Percentiles rank a stretch among this genome's conserved stretches.
Evolutionary conservation across 2,797 vertebrate species (phyloP).

Genomic region (Eospalax fontanierii): DNA sequence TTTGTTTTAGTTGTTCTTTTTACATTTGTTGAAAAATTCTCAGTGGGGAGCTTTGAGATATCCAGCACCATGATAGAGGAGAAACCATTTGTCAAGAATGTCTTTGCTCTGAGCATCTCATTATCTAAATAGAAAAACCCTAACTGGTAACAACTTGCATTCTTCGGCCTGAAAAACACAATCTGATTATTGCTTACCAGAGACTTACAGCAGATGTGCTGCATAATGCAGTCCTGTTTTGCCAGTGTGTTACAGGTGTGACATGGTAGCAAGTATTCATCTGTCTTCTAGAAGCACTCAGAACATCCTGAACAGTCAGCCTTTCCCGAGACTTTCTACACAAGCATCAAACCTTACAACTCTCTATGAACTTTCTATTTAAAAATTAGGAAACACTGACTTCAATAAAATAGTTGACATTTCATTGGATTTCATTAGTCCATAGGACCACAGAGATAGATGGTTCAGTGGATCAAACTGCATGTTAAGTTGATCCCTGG

Average conservation of each 20-base stretch:
- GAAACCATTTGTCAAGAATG: background rate
- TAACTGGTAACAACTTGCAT: slow-evolving; percentile 2
- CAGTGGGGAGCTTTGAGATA: background rate
- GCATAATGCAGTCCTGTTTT: background rate
- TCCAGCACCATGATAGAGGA: background rate
- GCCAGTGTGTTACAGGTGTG: background rate
- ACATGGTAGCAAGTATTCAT: background rate
- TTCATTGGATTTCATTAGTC: background rate
- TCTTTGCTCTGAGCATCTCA: background rate
- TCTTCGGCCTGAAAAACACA: background rate
- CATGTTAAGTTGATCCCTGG: too few species aligned
- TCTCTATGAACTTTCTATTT: background rate
- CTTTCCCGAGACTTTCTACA: background rate
- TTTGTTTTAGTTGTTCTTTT: background rate
- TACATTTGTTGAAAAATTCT: background rate
- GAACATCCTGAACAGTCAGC: background rate
- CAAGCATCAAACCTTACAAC: background rate
- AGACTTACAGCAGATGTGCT: background rate
- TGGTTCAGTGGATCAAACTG: too few species aligned
- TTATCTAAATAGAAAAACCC: slow-evolving; percentile 6
- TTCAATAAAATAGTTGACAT: background rate
- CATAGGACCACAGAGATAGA: too few species aligned
- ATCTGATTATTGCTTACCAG: background rate
- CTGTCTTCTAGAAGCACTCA: background rate
- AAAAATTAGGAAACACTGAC: background rate